Conservation (phyloP, 2,113 vertebrate species). For the Nicator chloris region DNA sequence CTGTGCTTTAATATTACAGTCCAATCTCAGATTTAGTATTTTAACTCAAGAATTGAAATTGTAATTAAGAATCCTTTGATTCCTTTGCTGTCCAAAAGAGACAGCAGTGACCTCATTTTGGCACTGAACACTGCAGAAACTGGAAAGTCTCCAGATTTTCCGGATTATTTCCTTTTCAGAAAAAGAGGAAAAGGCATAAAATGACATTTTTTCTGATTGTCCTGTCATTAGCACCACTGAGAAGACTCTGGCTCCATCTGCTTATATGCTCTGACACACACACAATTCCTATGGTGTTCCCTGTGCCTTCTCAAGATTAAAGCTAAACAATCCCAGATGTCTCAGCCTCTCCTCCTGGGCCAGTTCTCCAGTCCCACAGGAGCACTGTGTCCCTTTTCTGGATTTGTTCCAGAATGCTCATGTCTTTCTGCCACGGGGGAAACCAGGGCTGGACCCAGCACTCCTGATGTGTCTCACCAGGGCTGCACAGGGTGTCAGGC, state of each 20-base stretch:
- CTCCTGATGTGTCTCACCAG: neutral
- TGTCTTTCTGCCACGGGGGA: neutral
- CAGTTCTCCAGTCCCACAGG: neutral
- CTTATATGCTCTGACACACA: neutral
- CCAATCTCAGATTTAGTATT: neutral
- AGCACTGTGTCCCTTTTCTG: neutral
- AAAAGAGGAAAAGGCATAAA: neutral
- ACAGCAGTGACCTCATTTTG: neutral
- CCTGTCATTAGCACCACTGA: neutral
- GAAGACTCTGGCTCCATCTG: neutral
- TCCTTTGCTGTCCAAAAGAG: neutral
- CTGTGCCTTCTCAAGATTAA: neutral
- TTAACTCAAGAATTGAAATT: neutral
- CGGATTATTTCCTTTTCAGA: neutral
- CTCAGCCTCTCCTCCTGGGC: neutral
- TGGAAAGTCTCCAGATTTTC: neutral
- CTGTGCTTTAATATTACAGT: neutral
- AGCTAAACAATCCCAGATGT: neutral
- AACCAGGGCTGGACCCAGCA: neutral
- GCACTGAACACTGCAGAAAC: neutral
- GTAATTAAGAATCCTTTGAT: neutral
- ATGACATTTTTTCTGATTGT: neutral
- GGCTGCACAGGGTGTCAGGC: accelerated
- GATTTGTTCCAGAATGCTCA: neutral
- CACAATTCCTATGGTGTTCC: too few species aligned